A percentile compares a stretch with the other conserved stretches of the same genome.
Evolutionary conservation across 2,797 vertebrate species (phyloP).

Genomic region (Ctenopoma kingsleyae): DNA sequence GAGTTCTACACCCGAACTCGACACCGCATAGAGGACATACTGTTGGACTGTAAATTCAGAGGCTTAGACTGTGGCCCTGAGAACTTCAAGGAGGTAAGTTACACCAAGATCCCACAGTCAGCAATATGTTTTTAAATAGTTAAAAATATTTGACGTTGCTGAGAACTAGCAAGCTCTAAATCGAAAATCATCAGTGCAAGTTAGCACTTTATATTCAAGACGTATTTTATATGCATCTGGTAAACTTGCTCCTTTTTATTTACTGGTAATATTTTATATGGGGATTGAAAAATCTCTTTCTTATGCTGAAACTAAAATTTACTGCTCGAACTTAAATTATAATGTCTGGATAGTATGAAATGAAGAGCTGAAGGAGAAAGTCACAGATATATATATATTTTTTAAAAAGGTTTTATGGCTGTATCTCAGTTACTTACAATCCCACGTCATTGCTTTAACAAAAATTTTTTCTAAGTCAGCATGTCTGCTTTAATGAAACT

Average conservation of each 20-base stretch:
- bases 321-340: background rate
- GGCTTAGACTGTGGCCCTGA: conserved; percentile 88
- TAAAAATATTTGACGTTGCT: conserved; percentile 33
- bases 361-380: background rate
- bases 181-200: conserved; percentile 1
- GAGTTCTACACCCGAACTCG: conserved; percentile 93
- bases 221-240: conserved; percentile 6
- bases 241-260: conserved; percentile 28
- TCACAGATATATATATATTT: conserved; percentile 6
- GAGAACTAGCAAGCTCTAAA: conserved; percentile 1
- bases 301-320: background rate
- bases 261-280: conserved; percentile 21
- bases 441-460: conserved; percentile 46
- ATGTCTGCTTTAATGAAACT: conserved; percentile 38
- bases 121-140: background rate
- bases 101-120: background rate
- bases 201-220: conserved; percentile 4
- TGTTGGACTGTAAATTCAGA: conserved; percentile 92
- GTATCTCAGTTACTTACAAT: conserved; percentile 37
- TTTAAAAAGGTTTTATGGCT: conserved; percentile 30
- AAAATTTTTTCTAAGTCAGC: conserved; percentile 49
- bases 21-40: conserved; percentile 94
- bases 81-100: conserved; percentile 90
- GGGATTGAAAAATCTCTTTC: conserved; percentile 6
- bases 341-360: conserved; percentile 5